Evolutionary conservation across 2,113 vertebrate genomes (phyloP).

Genomic region (Pygathrix nemaeus): DNA sequence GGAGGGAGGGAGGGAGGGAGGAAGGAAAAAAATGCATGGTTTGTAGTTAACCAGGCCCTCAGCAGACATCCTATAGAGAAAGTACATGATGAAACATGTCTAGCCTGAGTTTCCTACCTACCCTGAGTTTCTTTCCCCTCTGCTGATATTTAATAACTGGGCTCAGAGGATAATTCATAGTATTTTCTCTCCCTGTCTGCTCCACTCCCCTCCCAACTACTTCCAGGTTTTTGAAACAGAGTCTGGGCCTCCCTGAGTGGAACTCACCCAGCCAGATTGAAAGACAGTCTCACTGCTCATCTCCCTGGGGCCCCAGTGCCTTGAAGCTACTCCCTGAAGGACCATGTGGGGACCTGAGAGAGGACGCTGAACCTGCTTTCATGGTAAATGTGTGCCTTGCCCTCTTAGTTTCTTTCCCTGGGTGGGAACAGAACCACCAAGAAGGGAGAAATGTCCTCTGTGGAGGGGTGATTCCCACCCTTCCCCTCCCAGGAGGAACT

Average conservation of each 20-base stretch:
- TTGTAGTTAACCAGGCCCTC: background rate
- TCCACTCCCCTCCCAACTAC: background rate
- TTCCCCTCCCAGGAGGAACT: background rate
- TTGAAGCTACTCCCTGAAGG: background rate
- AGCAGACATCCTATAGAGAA: background rate
- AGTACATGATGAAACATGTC: too few relatives aligned
- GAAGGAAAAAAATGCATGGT: background rate
- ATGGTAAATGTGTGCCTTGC: background rate
- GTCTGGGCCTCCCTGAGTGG: background rate
- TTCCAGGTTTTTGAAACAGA: background rate
- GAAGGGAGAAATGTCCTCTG: background rate
- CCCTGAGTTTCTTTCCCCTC: background rate
- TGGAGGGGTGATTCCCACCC: background rate
- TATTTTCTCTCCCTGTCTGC: background rate
- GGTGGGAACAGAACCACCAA: background rate
- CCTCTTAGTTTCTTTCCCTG: background rate
- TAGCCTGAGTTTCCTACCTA: background rate
- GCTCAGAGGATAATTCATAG: background rate
- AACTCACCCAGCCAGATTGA: background rate
- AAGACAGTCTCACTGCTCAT: background rate
- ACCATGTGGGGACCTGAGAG: background rate
- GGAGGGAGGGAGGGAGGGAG: rapidly evolving
- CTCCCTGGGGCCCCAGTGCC: background rate
- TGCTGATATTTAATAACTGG: background rate
- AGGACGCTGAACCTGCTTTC: background rate